Percentiles rank a stretch among this genome's conserved stretches.
These are phyloP conservation scores for Pseudomyrmex flavicornis DNA, from an alignment of 1,140 invertebrate genomes.

Conservation along the genomic window DNA sequence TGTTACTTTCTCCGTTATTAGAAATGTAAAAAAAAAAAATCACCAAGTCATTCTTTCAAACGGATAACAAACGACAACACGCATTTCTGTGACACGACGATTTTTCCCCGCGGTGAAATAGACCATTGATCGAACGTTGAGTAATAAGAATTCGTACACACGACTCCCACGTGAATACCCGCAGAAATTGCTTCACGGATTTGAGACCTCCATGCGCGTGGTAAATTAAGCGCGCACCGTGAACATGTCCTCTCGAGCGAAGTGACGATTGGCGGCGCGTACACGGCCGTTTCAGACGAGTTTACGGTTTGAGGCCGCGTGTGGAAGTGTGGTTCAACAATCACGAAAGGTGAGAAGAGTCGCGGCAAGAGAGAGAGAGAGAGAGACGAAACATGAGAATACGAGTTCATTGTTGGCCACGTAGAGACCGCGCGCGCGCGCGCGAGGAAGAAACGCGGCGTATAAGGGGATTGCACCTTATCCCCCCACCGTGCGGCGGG, in stretches of 20 bases:
- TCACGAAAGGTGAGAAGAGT: constrained; percentile 64
- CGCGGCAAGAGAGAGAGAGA: background rate
- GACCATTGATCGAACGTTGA: constrained; percentile 19
- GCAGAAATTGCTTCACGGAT: constrained; percentile 47
- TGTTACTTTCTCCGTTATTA: no score
- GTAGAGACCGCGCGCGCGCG: background rate
- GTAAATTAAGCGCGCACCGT: constrained; percentile 47
- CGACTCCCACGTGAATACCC: constrained; percentile 16
- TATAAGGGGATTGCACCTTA: constrained; percentile 69
- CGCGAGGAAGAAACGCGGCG: constrained; percentile 6
- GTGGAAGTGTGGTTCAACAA: constrained; percentile 67
- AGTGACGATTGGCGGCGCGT: constrained; percentile 54
- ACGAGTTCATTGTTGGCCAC: constrained; percentile 71
- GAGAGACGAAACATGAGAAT: constrained; percentile 68
- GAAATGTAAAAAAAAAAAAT: no score
- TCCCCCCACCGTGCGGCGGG: constrained; percentile 33
- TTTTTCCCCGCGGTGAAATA: background rate
- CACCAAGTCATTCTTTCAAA: no score
- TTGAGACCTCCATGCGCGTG: constrained; percentile 33
- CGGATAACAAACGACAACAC: background rate
- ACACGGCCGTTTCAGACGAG: constrained; percentile 38
- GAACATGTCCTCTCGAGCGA: constrained; percentile 24
- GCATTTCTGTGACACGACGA: constrained; percentile 1
- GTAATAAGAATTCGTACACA: constrained; percentile 36
- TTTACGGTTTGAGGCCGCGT: constrained; percentile 38